Evolutionary conservation across 2,888 invertebrate genomes (phyloP).

Genomic region (Chrysolina haemoptera): DNA sequence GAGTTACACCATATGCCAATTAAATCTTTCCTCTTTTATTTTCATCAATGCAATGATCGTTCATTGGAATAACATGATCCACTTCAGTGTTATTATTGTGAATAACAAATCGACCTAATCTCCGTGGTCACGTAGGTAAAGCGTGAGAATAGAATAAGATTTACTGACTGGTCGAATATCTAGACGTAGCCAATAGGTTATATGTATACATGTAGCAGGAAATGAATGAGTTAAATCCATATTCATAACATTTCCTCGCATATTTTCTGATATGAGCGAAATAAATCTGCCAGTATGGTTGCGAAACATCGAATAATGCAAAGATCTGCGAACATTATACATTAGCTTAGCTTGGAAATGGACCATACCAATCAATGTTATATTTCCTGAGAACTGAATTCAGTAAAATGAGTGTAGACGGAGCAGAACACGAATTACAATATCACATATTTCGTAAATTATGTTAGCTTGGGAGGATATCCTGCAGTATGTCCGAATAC

Average conservation of each 20-base stretch:
- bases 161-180: conserved; percentile 1
- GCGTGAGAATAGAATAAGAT: conserved; percentile 41
- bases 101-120: conserved; percentile 52
- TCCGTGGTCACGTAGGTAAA: conserved; percentile 42
- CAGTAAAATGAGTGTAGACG: too few species aligned
- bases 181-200: conserved; percentile 21
- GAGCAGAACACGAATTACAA: too few species aligned
- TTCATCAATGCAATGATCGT: neutral
- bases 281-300: conserved; percentile 36
- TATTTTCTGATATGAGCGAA: conserved; percentile 34
- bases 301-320: neutral
- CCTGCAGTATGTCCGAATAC: too few species aligned
- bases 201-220: conserved; percentile 37
- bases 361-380: too few species aligned
- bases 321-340: neutral
- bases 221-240: conserved; percentile 44
- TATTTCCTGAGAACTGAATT: too few species aligned
- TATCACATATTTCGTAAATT: too few species aligned
- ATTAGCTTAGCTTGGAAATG: neutral
- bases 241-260: conserved; percentile 32
- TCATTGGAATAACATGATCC: conserved; percentile 14
- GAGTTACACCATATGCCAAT: conserved; percentile 1
- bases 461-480: too few species aligned
- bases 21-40: neutral
- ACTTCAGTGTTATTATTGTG: conserved; percentile 19